phyloP scores from a whole-genome alignment of 2,113 vertebrate species.

The Poeciliopsis retropinna region DNA sequence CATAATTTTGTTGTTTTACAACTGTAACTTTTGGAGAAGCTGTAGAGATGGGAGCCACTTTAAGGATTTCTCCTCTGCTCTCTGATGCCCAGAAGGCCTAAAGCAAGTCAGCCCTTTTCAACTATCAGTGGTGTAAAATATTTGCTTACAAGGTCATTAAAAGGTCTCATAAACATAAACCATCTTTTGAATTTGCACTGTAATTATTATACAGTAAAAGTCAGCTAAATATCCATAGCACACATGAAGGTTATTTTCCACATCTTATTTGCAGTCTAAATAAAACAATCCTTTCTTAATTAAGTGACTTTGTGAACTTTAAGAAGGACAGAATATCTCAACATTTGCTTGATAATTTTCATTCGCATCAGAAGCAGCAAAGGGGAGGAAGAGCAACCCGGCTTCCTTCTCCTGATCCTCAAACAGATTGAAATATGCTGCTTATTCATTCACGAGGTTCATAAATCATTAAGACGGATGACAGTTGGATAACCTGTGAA shows the following conservation, averaged over 20 bases:
- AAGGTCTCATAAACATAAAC: neutral
- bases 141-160: neutral
- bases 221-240: neutral
- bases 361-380: slow-evolving; percentile 54
- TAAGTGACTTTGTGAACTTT: slow-evolving; percentile 35
- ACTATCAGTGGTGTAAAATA: neutral
- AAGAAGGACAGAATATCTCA: slow-evolving; percentile 23
- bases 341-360: slow-evolving; percentile 54
- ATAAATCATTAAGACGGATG: slow-evolving; percentile 67
- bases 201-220: neutral
- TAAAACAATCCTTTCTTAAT: neutral
- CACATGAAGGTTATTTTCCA: slow-evolving; percentile 1
- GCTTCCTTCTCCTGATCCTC: slow-evolving; percentile 46
- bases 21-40: neutral
- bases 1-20: neutral
- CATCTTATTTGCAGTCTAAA: neutral
- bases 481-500: slow-evolving; percentile 60
- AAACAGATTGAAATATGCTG: slow-evolving; percentile 71
- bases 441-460: slow-evolving; percentile 66
- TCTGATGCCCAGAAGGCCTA: neutral
- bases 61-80: neutral
- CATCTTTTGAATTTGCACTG: neutral
- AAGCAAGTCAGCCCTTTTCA: neutral
- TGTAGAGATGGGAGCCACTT: neutral
- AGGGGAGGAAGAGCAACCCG: slow-evolving; percentile 10